Evolutionary conservation across 64 coral and sea anemone genomes (phyloP), one percentile per base, ranked within the genome.

Genomic region (Astreopora myriophthalma): DNA sequence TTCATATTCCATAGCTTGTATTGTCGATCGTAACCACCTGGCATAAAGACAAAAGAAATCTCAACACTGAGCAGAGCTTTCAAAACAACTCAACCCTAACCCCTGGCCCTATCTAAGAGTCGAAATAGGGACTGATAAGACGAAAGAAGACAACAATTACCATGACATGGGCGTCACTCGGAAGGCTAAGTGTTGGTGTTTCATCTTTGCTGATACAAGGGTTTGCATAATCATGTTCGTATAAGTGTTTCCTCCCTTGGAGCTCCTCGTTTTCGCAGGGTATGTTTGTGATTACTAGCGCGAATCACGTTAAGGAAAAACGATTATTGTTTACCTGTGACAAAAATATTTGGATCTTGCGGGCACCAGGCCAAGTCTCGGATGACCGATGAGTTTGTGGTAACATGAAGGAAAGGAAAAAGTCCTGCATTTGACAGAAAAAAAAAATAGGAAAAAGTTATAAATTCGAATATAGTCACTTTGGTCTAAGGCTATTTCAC

Each of bases 331-430:
- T 86, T 84, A 86, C 90, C 90, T 80, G 90, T 76, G 8, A 75
- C 80, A 57, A 92, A 16, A 48, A 75, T 60, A 33, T 85, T 40
- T 22, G 51, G 69, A 63, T 82, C 52, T 19, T 42, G 30, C 22
- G 65, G 89, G 24, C 90, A 92, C 63, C 75, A 92, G 5, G 90
- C 90, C 69, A 92, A 11, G 32, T 85, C 68, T 73, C 69, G 39
- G 48, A 92, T 33, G 5, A 86, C 23, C 19, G 79, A 92, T 19
- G 90, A 74, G 60, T 92, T 82, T 7, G 90, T 34, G 3, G 27
- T 36, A 60, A 92, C 76, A 64, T 80, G 69, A 19, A 85, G 24
- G 39, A 76, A 76, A 0, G 90, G 90, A 22, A 69, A 69, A 35
- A 92, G 48, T 14, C 90, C 90, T 92, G 40, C 11, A 16, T 34